Conservation (phyloP, 1,140 invertebrate species). For the Brachionus asplanchnoidis region DNA sequence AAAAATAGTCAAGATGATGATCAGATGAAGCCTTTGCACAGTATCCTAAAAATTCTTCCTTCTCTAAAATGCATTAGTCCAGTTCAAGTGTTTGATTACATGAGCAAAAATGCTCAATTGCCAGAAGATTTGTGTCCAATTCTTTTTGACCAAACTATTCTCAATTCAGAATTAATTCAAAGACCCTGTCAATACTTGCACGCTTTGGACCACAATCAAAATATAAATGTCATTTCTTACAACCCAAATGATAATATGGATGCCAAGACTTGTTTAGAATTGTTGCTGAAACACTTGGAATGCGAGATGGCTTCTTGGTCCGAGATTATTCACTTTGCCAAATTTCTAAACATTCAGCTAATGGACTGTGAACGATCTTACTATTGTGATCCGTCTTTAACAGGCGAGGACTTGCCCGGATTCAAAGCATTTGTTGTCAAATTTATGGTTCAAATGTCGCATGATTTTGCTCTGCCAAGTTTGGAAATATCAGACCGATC, state of each 20-base stretch:
- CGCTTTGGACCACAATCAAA: neutral
- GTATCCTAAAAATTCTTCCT: neutral
- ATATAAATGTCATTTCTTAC: neutral
- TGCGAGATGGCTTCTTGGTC: constrained; percentile 51
- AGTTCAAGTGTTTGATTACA: neutral
- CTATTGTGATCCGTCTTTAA: constrained; percentile 46
- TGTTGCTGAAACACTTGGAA: constrained; percentile 48
- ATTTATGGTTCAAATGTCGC: constrained; percentile 25
- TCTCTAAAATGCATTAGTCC: neutral
- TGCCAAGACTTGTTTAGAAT: constrained; percentile 42
- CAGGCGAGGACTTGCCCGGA: constrained; percentile 46
- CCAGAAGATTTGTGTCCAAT: neutral
- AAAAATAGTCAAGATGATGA: neutral
- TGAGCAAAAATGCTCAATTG: neutral
- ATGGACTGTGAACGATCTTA: constrained; percentile 49
- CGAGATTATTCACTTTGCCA: constrained; percentile 51
- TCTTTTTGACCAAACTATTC: constrained; percentile 49
- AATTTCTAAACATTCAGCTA: constrained; percentile 52
- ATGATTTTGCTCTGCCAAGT: constrained; percentile 27
- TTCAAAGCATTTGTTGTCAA: constrained; percentile 24
- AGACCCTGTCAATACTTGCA: constrained; percentile 49
- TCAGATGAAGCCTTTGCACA: constrained; percentile 43
- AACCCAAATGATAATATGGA: neutral
- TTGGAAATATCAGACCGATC: constrained; percentile 27
- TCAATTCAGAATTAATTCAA: constrained; percentile 48